Base-by-base conservation (phyloP, 2,888 invertebrate genomes). In the Oxytorus armatus region DNA sequence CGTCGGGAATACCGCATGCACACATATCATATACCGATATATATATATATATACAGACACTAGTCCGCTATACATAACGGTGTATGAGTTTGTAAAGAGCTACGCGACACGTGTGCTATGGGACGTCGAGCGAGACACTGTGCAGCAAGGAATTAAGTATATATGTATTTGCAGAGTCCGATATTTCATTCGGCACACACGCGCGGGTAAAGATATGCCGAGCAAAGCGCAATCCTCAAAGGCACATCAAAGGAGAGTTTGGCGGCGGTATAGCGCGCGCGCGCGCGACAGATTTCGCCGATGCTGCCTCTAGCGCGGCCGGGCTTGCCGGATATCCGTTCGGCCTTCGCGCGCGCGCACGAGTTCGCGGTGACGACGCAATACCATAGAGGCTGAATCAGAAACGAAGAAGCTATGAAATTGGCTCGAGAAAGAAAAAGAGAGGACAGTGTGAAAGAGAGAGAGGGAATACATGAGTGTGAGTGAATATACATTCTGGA, bases 101-200 rank as follows among this genome's bases (percentile, higher is more conserved):
- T 53, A 33, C 16, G 33, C n/a, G n/a, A n/a, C n/a, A 72, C 77
- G 39, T 49, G 77, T 51, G 66, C 57, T 44, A 42, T 51, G 14
- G 66, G 66, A 66, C 29, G 59, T 49, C 18, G 51, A 51, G 65
- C 68, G 73, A 73, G 23, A 68, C 76, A n/a, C n/a, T n/a, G n/a
- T 63, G 39, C 68, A 68, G 61, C 76, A 47, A 68, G 61, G 21
- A 55, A 65, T 36, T 66, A 49, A 63, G n/a, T n/a, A n/a, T n/a
- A n/a, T n/a, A n/a, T 57, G 59, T 74, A 77, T 84, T 77, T 85
- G 82, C 83, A 47, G 51, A 69, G 74, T 66, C 84, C 87, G 84
- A 88, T 91, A 91, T 91, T 89, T 91, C 91, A 91, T 91, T 91
- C 89, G 89, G 80, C 89, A 85, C 83, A 44, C 81, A 51, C 79